Base-by-base conservation (phyloP, 2,113 vertebrate genomes). In the Azemiops feae region DNA sequence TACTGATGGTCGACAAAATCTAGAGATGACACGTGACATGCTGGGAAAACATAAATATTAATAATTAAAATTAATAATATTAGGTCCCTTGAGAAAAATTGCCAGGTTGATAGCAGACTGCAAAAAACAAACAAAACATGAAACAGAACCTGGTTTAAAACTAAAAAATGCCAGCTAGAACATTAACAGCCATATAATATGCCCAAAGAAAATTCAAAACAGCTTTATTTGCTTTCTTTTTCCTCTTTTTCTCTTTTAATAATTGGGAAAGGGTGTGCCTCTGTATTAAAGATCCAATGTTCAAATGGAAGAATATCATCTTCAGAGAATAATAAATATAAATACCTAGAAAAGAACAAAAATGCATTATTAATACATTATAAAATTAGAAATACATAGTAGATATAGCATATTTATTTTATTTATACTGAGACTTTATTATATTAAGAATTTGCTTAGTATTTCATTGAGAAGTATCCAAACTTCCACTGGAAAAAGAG, bases 251-350 rank as follows among this genome's bases (percentile, higher is more conserved):
- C 90, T 1, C 98, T 98, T 94, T 55, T 98, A 94, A 99, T 98
- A 94, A 99, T 20, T 18, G 99, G 99, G 91, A 99, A 97, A 45
- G 99, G 98, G 95, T 99, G 99, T 18, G 99, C 99, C 97, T 99
- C 99, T 0, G 99, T 99, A 97, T 99, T 99, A 96, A 99, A 99
- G 93, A 99, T 98, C 99, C 99, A 99, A 89, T 99, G 98, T 55
- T 99, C 98, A 16, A 99, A 98, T 4, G 99, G 98, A 91, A 99
- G 98, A 94, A 99, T 98, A 95, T 99, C 98, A n/a, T 99, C 99
- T 6, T 99, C 99, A 0, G 99, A 99, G 98, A 99, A 99, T 92
- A 99, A 97, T 96, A 99, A 97, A 96, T 99, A 99, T 91, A 99
- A 97, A 92, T 99, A 99, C 94, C 99, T 99, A 95, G 85, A 50